Percentiles rank a stretch among this genome's conserved stretches.
These are phyloP conservation scores for Calephelis perditalis DNA, from an alignment of 2,888 invertebrate genomes.

Conservation along the genomic window DNA sequence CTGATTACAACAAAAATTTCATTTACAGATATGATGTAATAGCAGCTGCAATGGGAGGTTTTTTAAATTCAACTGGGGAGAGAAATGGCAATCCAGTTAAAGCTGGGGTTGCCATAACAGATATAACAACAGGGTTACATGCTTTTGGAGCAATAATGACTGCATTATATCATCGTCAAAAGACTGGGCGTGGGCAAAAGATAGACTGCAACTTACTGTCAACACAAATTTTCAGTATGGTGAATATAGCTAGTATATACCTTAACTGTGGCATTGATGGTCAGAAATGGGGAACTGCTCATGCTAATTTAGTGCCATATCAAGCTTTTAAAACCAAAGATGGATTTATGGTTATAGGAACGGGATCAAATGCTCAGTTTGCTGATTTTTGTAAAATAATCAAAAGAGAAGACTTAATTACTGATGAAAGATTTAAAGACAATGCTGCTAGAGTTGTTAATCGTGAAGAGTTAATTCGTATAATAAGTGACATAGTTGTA, in stretches of 20 bases:
- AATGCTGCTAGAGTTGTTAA: conserved; percentile 88
- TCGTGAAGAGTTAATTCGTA: conserved; percentile 81
- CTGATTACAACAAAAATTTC: conserved; percentile 1
- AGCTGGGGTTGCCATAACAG: conserved; percentile 95
- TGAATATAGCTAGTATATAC: conserved; percentile 93
- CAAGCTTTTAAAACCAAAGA: conserved; percentile 91
- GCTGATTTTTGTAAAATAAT: conserved; percentile 83
- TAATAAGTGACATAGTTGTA: conserved; percentile 78
- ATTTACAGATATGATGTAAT: conserved; percentile 90
- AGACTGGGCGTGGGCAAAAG: conserved; percentile 91
- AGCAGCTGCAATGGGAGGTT: conserved; percentile 94
- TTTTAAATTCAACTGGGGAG: conserved; percentile 93
- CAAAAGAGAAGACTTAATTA: conserved; percentile 76
- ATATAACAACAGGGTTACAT: conserved; percentile 94
- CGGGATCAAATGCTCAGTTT: conserved; percentile 92
- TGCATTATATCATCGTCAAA: conserved; percentile 86
- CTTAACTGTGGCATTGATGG: conserved; percentile 90
- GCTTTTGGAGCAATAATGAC: conserved; percentile 97
- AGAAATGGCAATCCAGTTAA: conserved; percentile 91
- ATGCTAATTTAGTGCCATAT: conserved; percentile 96
- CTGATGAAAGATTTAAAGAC: conserved; percentile 81
- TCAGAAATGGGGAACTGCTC: conserved; percentile 93
- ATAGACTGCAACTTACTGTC: conserved; percentile 96
- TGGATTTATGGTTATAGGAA: conserved; percentile 91
- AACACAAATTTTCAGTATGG: conserved; percentile 92